These are phyloP conservation scores for Amorpha juglandis DNA, from an alignment of 2,888 invertebrate genomes.

Conservation along the genomic window DNA sequence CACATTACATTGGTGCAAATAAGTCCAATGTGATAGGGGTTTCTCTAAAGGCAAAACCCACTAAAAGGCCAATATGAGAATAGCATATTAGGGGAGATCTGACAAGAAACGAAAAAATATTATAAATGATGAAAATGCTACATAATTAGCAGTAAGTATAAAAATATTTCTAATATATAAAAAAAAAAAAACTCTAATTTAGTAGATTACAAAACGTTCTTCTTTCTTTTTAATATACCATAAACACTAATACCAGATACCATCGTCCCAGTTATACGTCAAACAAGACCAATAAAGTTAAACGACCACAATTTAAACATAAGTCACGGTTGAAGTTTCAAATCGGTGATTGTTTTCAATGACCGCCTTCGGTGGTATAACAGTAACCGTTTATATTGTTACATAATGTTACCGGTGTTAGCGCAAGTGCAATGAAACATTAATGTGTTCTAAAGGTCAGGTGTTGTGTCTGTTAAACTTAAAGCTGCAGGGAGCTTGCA, in stretches of 20 bases:
- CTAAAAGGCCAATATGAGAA: too few relatives aligned
- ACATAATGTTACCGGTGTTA: conserved; percentile 2
- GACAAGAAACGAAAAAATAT: too few relatives aligned
- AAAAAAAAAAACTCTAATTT: too few relatives aligned
- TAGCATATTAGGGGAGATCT: too few relatives aligned
- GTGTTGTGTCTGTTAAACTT: background rate
- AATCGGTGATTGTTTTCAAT: conserved; percentile 18
- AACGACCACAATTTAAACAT: conserved; percentile 20
- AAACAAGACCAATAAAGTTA: conserved; percentile 3
- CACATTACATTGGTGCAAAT: too few relatives aligned
- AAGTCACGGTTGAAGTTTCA: conserved; percentile 23
- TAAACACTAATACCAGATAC: background rate
- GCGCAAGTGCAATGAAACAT: background rate
- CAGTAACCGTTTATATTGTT: conserved; percentile 10
- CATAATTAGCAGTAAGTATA: too few relatives aligned
- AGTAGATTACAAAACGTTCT: too few relatives aligned
- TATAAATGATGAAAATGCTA: too few relatives aligned
- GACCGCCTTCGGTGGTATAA: background rate
- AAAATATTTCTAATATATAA: too few relatives aligned
- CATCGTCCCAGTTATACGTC: conserved; percentile 3
- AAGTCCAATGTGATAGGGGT: too few relatives aligned
- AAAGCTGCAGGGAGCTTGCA: conserved; percentile 1
- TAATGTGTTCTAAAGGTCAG: conserved; percentile 19
- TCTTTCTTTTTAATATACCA: background rate
- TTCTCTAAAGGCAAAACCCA: too few relatives aligned